phyloP scores from a whole-genome alignment of 2,888 invertebrate species.

The Phyllotreta striolata region DNA sequence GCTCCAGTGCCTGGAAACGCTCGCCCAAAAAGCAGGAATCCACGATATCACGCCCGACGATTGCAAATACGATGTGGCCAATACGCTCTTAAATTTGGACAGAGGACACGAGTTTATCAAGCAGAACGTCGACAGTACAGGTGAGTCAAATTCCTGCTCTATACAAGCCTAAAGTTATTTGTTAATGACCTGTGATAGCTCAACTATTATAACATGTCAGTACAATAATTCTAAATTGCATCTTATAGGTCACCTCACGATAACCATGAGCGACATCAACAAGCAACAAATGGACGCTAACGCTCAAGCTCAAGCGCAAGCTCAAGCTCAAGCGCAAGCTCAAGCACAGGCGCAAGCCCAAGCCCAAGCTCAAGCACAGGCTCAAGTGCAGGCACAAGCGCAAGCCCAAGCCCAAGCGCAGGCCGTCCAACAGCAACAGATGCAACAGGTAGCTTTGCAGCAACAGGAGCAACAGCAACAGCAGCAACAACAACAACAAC shows the following conservation, averaged over 20 bases:
- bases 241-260: slow-evolving; percentile 37
- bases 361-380: slow-evolving; percentile 55
- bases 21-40: slow-evolving; percentile 75
- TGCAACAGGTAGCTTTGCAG: slow-evolving; percentile 68
- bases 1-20: slow-evolving; percentile 74
- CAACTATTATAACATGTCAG: no score
- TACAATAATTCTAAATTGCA: not conserved
- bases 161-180: no score
- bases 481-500: slow-evolving; percentile 53
- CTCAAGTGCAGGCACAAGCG: slow-evolving; percentile 50
- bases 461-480: slow-evolving; percentile 62
- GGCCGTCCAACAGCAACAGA: slow-evolving; percentile 62
- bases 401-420: slow-evolving; percentile 64
- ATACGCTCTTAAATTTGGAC: slow-evolving; percentile 70
- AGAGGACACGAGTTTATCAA: slow-evolving; percentile 59
- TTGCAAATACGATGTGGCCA: slow-evolving; percentile 75
- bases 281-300: slow-evolving; percentile 57
- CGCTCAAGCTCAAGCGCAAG: slow-evolving; percentile 58
- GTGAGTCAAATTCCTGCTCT: slow-evolving; percentile 4
- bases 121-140: slow-evolving; percentile 46
- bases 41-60: slow-evolving; percentile 73
- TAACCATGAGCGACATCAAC: slow-evolving; percentile 57
- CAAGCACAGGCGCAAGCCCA: slow-evolving; percentile 52
- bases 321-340: no score
- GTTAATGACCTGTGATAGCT: no score